A percentile compares a stretch with the other conserved stretches of the same genome.
These are phyloP conservation scores for Ptychobarbus kaznakovi DNA, from an alignment of 2,797 vertebrate species.

Conservation along the genomic window DNA sequence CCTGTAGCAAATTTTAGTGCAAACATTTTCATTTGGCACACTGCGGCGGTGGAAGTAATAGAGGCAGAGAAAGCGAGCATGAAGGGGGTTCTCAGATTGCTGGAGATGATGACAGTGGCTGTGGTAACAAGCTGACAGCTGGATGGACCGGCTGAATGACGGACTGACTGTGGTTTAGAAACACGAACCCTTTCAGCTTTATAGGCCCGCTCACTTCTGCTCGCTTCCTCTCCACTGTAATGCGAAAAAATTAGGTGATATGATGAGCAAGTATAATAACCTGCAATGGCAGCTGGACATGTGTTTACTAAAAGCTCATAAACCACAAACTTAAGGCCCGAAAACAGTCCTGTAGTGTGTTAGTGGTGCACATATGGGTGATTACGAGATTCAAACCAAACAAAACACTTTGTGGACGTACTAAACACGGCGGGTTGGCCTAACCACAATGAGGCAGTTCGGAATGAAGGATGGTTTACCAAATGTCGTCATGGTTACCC, in stretches of 20 bases:
- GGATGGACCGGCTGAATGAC: constrained; percentile 65
- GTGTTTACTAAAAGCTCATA: constrained; percentile 67
- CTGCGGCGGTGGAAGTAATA: constrained; percentile 3
- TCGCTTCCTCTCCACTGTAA: not conserved
- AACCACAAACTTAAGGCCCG: constrained; percentile 40
- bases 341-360: constrained; percentile 2
- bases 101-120: constrained; percentile 43
- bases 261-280: constrained; percentile 59
- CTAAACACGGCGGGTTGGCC: constrained; percentile 34
- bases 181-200: constrained; percentile 44
- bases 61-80: not conserved
- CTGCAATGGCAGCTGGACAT: constrained; percentile 54
- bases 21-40: constrained; percentile 38
- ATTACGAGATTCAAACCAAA: constrained; percentile 67
- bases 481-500: constrained; percentile 30
- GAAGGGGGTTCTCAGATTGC: constrained; percentile 29
- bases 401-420: constrained; percentile 43
- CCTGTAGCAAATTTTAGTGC: constrained; percentile 58
- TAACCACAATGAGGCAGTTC: constrained; percentile 28
- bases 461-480: constrained; percentile 26
- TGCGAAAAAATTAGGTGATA: constrained; percentile 61
- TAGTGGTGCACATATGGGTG: constrained; percentile 47
- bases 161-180: constrained; percentile 62
- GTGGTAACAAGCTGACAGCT: constrained; percentile 69
- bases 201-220: constrained; percentile 21